Evolutionary conservation across 1,140 invertebrate genomes (phyloP), one percentile per base, ranked within the genome.

Genomic region (Acromyrmex heyeri): DNA sequence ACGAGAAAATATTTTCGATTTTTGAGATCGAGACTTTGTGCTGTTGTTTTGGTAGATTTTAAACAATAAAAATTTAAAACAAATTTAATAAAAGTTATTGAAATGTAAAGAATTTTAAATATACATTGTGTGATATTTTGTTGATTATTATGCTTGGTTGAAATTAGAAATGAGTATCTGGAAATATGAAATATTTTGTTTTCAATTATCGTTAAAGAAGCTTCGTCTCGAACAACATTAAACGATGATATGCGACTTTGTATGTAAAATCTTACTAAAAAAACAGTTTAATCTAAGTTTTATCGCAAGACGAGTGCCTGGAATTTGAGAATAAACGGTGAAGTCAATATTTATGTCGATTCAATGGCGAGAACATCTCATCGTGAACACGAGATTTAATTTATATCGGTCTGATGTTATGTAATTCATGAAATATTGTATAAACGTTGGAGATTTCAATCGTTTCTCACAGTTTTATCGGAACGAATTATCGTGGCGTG

Each of bases 381-480:
- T 62, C 21, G 59, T 67, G 18, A 87, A 73, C 72, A 64, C 70
- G 57, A 65, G 77, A 30, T 90, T 90, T 90, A 86, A 89, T 90
- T 90, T 90, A 86, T 61, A 50, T 62, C 21, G n/a, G n/a, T 48
- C 72, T 27, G 38, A 18, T 30, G 38, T 85, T 91, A 85, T 79
- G 90, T 81, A 77, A 91, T 86, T 76, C 85, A 44, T 86, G 89
- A 86, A 44, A 91, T 91, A 91, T 27, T 67, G 83, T 82, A 87
- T 48, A 50, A 73, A 30, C 30, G 21, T 77, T 38, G 38, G 55
- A 34, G 55, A 89, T 86, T 87, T 88, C 76, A 21, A 85, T 79
- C 65, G 55, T 88, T 91, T 90, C 89, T 77, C 90, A 85, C 89
- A 88, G 85, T 86, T 76, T 55, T 38, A 8, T 61, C 27, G 77